A percentile compares a stretch with the other conserved stretches of the same genome.
Conservation (phyloP, 1,140 invertebrate genomes). For the Leptopilina clavipes region DNA sequence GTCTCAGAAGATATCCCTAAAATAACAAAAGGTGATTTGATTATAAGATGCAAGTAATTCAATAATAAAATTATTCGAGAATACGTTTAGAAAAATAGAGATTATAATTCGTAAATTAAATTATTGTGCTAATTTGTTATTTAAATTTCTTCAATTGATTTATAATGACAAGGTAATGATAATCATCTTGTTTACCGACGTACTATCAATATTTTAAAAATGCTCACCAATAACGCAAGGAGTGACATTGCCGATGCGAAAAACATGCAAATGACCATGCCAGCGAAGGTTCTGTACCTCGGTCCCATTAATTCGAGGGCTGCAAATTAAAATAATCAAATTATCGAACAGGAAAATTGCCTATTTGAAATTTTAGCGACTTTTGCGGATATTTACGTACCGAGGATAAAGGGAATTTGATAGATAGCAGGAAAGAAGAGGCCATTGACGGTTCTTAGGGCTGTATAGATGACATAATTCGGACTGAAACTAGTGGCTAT, state of each 20-base stretch:
- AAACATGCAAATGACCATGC: conserved; percentile 81
- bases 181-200: background rate
- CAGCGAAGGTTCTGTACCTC: conserved; percentile 80
- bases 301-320: conserved; percentile 82
- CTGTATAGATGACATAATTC: conserved; percentile 80
- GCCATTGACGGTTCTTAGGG: conserved; percentile 79
- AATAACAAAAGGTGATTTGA: conserved; percentile 6
- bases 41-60: background rate
- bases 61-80: too few relatives aligned
- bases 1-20: conserved; percentile 77
- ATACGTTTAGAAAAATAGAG: too few relatives aligned
- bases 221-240: conserved; percentile 77
- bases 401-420: conserved; percentile 82
- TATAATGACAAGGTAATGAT: background rate
- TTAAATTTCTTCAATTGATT: background rate
- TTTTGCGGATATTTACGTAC: conserved; percentile 65
- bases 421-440: conserved; percentile 84
- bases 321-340: conserved; percentile 51
- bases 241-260: conserved; percentile 81
- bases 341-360: too few relatives aligned
- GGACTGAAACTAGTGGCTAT: conserved; percentile 82
- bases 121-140: background rate
- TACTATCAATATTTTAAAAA: background rate
- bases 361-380: too few relatives aligned
- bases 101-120: background rate